Evolutionary conservation across 2,797 vertebrate genomes (phyloP), one percentile per base, ranked within the genome.

Genomic region (Falco cherrug): DNA sequence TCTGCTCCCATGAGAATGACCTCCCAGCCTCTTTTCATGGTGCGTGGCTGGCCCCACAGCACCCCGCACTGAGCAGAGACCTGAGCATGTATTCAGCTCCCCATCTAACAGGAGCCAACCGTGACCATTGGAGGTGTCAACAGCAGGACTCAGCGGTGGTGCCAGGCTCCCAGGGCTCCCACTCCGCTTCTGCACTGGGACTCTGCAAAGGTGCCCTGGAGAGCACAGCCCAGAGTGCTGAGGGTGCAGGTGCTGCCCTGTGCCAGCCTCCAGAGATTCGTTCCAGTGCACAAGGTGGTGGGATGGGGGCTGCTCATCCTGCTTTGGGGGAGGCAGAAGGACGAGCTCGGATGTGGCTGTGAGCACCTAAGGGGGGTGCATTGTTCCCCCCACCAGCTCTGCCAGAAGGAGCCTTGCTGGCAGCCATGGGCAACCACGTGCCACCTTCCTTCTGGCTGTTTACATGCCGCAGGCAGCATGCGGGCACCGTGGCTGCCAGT

Each of bases 371-470:
- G 20, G 37, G 47, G 19, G 11, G 45, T 50, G 43, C 4, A 11
- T 0, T 4, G 35, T 18, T 71, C 31, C 31, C 24, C 18, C 12
- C 2, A 1, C 26, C 28, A 48, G n/a, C 77, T 54, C 51, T 83
- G 33, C 59, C 24, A 54, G 53, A 89, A 78, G 61, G 26, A 45
- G 29, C 68, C 16, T 8, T 1, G 14, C 59, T 89, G 88, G 77
- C 81, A 80, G 68, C 53, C 78, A 39, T 0, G 1, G n/a, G 6
- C 1, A 9, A 87, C 51, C 71, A 71, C 2, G 10, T 83, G 77
- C 54, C 65, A 41, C 41, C 59, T 89, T 53, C 88, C 84, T 80
- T 48, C 93, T 89, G 88, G 35, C 60, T 88, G 67, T 70, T 83
- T 35, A 69, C 19, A 11, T 13, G 41, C 60, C 1, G 10, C 77